These are phyloP conservation scores for Blera fallax DNA, from an alignment of 2,888 invertebrate genomes.

Conservation along the genomic window DNA sequence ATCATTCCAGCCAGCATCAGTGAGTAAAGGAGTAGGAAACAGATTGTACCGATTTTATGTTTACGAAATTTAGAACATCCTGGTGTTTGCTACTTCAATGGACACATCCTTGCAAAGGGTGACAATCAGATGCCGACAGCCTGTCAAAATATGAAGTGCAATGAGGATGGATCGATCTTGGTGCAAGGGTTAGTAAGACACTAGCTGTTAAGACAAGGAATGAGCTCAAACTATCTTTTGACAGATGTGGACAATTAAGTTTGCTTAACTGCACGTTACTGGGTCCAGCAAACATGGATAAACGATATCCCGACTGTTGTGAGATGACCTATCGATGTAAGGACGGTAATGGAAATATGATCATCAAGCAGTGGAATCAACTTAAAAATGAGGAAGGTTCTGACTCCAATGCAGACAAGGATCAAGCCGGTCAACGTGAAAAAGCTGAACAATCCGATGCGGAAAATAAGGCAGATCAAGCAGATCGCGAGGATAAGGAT, in stretches of 20 bases:
- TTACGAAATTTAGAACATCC: conserved; percentile 51
- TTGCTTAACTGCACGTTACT: conserved; percentile 72
- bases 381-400: not conserved
- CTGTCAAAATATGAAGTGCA: conserved; percentile 75
- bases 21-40: conserved; percentile 2
- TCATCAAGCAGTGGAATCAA: conserved; percentile 58
- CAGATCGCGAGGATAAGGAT: not conserved
- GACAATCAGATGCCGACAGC: conserved; percentile 72
- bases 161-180: conserved; percentile 74
- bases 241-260: conserved; percentile 73
- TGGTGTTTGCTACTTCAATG: conserved; percentile 74
- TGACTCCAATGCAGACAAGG: conserved; percentile 65
- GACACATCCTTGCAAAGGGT: conserved; percentile 72
- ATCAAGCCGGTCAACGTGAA: not conserved
- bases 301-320: conserved; percentile 75
- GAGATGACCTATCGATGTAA: conserved; percentile 74
- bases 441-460: not conserved
- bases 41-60: not conserved
- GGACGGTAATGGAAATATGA: conserved; percentile 51
- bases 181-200: conserved; percentile 75
- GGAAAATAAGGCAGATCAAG: not conserved
- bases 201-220: not conserved
- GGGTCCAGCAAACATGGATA: conserved; percentile 65
- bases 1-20: conserved; percentile 37
- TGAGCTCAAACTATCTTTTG: not conserved